Percentiles rank a stretch among this genome's conserved stretches.
These are phyloP conservation scores for Charaxes varanes DNA, from an alignment of 1,140 invertebrate genomes.

Conservation along the genomic window DNA sequence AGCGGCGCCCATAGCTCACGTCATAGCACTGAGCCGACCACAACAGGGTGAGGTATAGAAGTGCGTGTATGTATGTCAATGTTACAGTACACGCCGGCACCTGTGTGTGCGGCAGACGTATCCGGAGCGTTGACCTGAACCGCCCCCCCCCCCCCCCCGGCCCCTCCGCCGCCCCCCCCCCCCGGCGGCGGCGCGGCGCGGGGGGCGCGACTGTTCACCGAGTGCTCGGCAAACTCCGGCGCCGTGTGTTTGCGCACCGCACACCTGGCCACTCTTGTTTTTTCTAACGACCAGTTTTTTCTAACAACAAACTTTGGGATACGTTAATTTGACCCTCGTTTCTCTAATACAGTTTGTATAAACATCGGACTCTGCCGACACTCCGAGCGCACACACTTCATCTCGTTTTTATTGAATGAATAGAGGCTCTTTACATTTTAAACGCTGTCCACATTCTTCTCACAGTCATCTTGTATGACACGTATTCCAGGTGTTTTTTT, in stretches of 20 bases:
- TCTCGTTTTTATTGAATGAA: background rate
- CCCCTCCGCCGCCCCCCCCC: constrained; percentile 37
- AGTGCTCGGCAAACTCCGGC: constrained; percentile 27
- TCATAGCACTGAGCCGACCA: no score
- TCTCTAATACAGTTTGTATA: constrained; percentile 39
- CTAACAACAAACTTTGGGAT: constrained; percentile 37
- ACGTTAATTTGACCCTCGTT: constrained; percentile 44
- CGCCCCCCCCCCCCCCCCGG: constrained; percentile 28
- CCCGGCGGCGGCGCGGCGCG: constrained; percentile 13
- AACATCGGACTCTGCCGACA: constrained; percentile 24
- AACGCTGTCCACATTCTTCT: background rate
- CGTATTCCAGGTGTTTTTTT: background rate
- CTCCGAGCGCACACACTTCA: constrained; percentile 4
- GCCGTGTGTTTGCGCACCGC: constrained; percentile 26
- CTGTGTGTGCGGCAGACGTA: constrained; percentile 55
- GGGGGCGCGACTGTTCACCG: constrained; percentile 13
- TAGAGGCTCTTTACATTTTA: background rate
- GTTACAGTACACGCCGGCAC: constrained; percentile 50
- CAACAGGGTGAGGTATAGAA: constrained; percentile 12
- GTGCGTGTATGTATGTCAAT: constrained; percentile 63
- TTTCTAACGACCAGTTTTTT: constrained; percentile 42
- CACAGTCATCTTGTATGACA: background rate
- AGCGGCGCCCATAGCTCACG: no score
- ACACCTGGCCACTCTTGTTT: constrained; percentile 46
- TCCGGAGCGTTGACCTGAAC: constrained; percentile 63